phyloP scores from a whole-genome alignment of 2,797 vertebrate species.

The Bradypodion pumilum region DNA sequence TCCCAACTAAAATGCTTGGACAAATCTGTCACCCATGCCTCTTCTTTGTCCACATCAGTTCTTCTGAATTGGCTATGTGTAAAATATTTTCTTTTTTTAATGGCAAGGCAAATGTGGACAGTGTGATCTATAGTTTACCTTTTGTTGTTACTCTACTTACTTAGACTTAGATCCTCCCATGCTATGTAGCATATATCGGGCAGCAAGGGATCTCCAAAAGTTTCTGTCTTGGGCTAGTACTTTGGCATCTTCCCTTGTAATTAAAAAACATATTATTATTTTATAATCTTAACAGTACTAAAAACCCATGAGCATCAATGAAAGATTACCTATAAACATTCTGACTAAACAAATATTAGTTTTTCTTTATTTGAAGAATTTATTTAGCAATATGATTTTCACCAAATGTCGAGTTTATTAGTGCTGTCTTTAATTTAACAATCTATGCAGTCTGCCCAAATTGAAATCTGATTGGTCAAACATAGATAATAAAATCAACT shows the following conservation, averaged over 20 bases:
- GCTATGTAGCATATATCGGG: too few species aligned
- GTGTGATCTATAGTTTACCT: not conserved
- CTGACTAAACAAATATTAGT: not conserved
- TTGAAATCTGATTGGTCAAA: not conserved
- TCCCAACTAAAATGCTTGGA: not conserved
- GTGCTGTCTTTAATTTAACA: slow-evolving; percentile 12
- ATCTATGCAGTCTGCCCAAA: not conserved
- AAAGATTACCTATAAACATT: not conserved
- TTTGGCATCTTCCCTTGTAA: too few species aligned
- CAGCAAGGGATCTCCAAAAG: too few species aligned
- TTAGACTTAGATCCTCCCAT: too few species aligned
- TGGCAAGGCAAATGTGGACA: not conserved
- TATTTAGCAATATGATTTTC: not conserved
- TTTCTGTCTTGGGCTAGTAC: too few species aligned
- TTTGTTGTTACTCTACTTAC: too few species aligned
- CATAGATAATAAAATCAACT: slow-evolving; percentile 11
- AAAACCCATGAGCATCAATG: not conserved
- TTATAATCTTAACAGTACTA: not conserved
- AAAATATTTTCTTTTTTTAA: not conserved
- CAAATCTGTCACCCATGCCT: not conserved
- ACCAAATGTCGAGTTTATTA: not conserved
- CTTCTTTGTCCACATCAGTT: not conserved
- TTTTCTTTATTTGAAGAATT: not conserved
- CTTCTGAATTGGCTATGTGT: not conserved
- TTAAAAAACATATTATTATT: too few species aligned